phyloP scores from a whole-genome alignment of 2,113 vertebrate species.

The Alosa alosa region DNA sequence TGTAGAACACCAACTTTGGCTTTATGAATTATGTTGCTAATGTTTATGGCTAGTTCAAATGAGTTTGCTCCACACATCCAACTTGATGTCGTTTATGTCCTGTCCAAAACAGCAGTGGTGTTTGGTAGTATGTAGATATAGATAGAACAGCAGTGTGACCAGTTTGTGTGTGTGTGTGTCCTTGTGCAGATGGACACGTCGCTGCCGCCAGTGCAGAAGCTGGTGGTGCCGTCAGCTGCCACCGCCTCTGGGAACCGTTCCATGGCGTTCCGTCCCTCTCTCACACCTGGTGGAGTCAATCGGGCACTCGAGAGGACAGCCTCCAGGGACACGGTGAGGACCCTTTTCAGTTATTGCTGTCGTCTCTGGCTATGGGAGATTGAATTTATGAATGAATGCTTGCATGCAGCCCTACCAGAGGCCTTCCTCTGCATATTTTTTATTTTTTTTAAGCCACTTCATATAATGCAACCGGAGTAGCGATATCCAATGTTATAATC shows the following conservation, averaged over 20 bases:
- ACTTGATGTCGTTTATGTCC: background rate
- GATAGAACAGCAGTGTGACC: background rate
- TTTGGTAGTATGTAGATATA: background rate
- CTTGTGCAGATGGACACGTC: slow-evolving; percentile 75
- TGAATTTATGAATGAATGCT: background rate
- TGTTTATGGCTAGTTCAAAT: background rate
- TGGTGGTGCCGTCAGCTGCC: slow-evolving; percentile 78
- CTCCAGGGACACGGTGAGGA: slow-evolving; percentile 60
- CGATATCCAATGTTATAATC: too few species aligned
- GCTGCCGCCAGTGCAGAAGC: slow-evolving; percentile 85
- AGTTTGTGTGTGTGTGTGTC: background rate
- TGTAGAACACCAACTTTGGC: background rate
- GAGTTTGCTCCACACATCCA: background rate
- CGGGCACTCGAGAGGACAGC: slow-evolving; percentile 70
- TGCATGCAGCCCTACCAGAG: background rate
- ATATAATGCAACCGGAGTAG: background rate
- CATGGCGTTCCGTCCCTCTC: slow-evolving; percentile 86
- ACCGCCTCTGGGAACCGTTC: slow-evolving; percentile 74
- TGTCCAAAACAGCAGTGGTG: background rate
- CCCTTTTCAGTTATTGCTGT: background rate
- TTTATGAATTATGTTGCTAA: background rate
- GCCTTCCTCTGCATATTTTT: background rate
- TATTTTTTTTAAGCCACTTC: background rate
- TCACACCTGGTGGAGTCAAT: slow-evolving; percentile 75
- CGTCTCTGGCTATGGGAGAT: background rate